phyloP scores from a whole-genome alignment of 2,113 vertebrate genomes.

The Chlorodrepanis virens region DNA sequence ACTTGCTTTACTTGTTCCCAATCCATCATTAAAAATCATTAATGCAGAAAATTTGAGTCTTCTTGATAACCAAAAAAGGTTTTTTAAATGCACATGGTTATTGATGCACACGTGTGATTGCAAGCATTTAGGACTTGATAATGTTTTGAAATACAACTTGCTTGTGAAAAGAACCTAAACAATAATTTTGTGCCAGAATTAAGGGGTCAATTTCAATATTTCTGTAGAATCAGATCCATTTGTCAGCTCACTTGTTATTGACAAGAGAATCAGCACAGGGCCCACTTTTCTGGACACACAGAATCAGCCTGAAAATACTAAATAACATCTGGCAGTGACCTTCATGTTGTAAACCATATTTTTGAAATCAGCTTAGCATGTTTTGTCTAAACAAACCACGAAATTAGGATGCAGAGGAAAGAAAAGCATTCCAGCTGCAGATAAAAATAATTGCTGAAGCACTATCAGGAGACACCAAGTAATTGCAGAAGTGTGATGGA shows the following conservation, averaged over 20 bases:
- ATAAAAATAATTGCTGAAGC: slow-evolving; percentile 59
- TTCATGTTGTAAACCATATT: slow-evolving; percentile 25
- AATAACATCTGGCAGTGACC: slow-evolving; percentile 31
- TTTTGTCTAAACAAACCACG: slow-evolving; percentile 50
- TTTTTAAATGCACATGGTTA: background rate
- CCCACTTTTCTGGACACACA: background rate
- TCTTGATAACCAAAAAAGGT: background rate
- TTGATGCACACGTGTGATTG: background rate
- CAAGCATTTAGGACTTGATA: background rate
- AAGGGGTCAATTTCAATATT: slow-evolving; percentile 5
- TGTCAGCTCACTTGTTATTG: background rate
- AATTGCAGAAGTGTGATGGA: slow-evolving; percentile 30
- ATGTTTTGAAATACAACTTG: background rate
- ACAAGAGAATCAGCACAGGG: background rate
- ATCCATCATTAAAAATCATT: background rate
- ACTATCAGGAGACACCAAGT: background rate
- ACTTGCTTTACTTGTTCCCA: background rate
- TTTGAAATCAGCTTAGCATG: slow-evolving; percentile 38
- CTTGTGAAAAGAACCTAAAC: background rate
- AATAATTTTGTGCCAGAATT: background rate
- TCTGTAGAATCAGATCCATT: background rate
- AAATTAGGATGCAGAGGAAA: slow-evolving; percentile 34
- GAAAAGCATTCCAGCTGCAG: slow-evolving; percentile 35
- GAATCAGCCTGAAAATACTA: background rate
- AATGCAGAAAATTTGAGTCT: background rate